phyloP scores from a whole-genome alignment of 2,797 vertebrate species.

The Zalophus californianus region DNA sequence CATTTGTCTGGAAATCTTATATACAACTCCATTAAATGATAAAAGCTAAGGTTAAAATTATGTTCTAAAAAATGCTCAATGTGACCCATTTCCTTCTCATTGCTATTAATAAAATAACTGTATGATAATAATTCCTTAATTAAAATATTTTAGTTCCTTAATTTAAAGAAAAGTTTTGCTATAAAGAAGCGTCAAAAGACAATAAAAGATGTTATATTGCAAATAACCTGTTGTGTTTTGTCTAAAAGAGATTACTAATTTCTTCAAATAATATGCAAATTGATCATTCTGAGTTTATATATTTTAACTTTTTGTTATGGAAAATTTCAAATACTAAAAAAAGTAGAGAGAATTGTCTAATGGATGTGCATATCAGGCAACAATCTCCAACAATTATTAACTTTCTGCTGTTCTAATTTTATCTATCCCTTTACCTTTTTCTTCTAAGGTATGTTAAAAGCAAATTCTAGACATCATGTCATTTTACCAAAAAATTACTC shows the following conservation, averaged over 20 bases:
- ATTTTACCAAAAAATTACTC: not conserved
- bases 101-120: conserved; percentile 34
- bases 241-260: not conserved
- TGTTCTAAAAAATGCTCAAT: not conserved
- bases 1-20: not conserved
- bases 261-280: not conserved
- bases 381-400: not conserved
- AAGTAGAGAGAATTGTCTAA: not conserved
- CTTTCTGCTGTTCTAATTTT: conserved; percentile 2
- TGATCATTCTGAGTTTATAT: not conserved
- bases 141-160: conserved; percentile 11
- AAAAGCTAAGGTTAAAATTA: not conserved
- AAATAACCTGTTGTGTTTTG: not conserved
- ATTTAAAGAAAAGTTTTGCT: not conserved
- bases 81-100: not conserved
- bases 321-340: conserved; percentile 33
- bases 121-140: not conserved
- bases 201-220: not conserved
- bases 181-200: not conserved
- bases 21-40: not conserved
- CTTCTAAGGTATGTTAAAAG: conserved; percentile 8
- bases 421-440: not conserved
- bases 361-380: not conserved
- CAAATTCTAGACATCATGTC: not conserved
- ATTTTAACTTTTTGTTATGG: conserved; percentile 10